phyloP scores from a whole-genome alignment of 1,140 invertebrate genomes.

The Cyrtorhinus lividipennis region DNA sequence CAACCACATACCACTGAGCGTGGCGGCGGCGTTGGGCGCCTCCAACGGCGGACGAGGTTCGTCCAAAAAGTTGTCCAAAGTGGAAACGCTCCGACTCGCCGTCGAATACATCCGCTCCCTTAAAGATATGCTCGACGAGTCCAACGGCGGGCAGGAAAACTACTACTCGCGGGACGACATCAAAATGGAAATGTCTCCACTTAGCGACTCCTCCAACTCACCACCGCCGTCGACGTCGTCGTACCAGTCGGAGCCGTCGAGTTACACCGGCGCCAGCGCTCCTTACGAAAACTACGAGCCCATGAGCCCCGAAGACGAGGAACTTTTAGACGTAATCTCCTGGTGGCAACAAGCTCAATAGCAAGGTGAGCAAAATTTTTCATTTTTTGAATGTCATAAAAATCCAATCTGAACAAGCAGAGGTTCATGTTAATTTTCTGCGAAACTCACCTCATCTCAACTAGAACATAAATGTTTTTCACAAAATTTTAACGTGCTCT shows the following conservation, averaged over 20 bases:
- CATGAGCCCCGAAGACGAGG: conserved; percentile 78
- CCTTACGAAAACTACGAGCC: conserved; percentile 61
- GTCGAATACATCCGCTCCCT: conserved; percentile 87
- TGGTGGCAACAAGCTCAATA: conserved; percentile 59
- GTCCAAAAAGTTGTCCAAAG: conserved; percentile 83
- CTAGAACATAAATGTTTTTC: too few species aligned
- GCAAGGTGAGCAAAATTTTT: not conserved
- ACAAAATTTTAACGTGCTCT: too few species aligned
- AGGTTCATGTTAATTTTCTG: too few species aligned
- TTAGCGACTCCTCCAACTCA: conserved; percentile 56
- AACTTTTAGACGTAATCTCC: conserved; percentile 72
- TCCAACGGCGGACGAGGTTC: conserved; percentile 45
- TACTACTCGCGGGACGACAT: conserved; percentile 21
- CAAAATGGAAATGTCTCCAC: conserved; percentile 32
- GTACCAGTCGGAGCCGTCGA: conserved; percentile 60
- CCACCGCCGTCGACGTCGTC: conserved; percentile 49
- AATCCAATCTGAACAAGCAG: too few species aligned
- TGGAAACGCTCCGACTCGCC: conserved; percentile 82
- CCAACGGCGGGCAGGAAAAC: conserved; percentile 17
- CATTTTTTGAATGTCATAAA: too few species aligned
- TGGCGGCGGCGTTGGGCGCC: conserved; percentile 45
- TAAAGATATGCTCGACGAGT: conserved; percentile 62
- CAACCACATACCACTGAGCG: conserved; percentile 68
- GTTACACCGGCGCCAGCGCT: conserved; percentile 34
- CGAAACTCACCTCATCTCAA: too few species aligned